phyloP scores from a whole-genome alignment of 2,888 invertebrate species.

The Leptopilina syphax region DNA sequence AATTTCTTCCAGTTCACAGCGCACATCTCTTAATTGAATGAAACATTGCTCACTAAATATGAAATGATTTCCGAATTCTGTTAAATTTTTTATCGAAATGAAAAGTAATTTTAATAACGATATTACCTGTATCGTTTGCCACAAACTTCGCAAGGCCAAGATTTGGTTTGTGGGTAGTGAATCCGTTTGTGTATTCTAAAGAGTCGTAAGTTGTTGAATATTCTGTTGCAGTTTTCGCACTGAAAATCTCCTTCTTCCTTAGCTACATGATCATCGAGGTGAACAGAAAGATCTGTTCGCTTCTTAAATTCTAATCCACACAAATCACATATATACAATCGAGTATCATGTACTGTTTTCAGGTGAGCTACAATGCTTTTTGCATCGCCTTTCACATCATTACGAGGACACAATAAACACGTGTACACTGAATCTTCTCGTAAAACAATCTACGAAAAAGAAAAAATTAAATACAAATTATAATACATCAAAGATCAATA shows the following conservation, averaged over 20 bases:
- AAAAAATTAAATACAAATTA: conserved; percentile 32
- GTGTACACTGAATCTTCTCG: conserved; percentile 78
- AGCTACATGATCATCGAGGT: conserved; percentile 82
- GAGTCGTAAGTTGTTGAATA: conserved; percentile 81
- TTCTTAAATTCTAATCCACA: conserved; percentile 84
- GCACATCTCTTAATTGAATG: too few relatives aligned
- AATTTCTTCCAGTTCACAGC: too few relatives aligned
- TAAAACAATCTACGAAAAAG: conserved; percentile 59
- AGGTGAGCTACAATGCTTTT: conserved; percentile 82
- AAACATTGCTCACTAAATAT: too few relatives aligned
- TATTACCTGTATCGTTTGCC: conserved; percentile 81
- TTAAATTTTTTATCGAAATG: too few relatives aligned
- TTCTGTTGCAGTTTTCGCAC: conserved; percentile 82
- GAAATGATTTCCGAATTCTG: too few relatives aligned
- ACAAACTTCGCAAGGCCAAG: conserved; percentile 83
- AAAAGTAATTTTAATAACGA: too few relatives aligned
- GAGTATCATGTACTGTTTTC: conserved; percentile 80
- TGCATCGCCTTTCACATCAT: conserved; percentile 78
- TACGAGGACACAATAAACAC: conserved; percentile 78
- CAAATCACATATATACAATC: conserved; percentile 84
- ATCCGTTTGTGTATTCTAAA: conserved; percentile 83
- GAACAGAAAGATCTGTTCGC: conserved; percentile 81
- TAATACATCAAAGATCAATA: too few relatives aligned
- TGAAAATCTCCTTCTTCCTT: conserved; percentile 82
- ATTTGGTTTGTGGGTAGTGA: conserved; percentile 81